These are phyloP conservation scores for Mareca penelope DNA, from an alignment of 2,797 vertebrate genomes.

Conservation along the genomic window DNA sequence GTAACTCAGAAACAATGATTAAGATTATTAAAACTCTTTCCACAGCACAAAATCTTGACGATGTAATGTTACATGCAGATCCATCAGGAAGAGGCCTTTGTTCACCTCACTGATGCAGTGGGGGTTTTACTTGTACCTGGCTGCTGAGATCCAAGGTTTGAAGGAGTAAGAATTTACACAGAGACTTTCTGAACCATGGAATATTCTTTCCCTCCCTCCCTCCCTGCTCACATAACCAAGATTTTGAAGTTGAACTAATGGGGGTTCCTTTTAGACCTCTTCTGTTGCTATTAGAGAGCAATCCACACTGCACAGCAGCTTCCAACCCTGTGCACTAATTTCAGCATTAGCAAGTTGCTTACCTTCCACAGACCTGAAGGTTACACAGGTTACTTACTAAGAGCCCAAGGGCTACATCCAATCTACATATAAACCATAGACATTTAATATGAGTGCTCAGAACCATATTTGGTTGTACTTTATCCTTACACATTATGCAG, in stretches of 20 bases:
- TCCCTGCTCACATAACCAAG: rapidly evolving
- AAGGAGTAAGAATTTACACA: not conserved
- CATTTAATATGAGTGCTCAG: not conserved
- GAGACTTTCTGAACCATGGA: not conserved
- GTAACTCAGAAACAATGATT: constrained; percentile 53
- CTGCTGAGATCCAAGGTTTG: not conserved
- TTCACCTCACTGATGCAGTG: not conserved
- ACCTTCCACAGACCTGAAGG: not conserved
- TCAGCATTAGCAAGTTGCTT: not conserved
- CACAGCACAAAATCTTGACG: not conserved
- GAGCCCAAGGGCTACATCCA: not conserved
- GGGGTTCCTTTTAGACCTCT: not conserved
- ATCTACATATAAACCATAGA: not conserved
- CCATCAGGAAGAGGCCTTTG: not conserved
- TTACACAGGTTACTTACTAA: not conserved
- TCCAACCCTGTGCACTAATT: not conserved
- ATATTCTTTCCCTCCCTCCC: not conserved
- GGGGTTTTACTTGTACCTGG: not conserved
- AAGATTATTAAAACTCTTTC: constrained; percentile 42
- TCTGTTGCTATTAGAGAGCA: not conserved
- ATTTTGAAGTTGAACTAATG: not conserved
- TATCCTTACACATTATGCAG: not conserved
- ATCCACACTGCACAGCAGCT: not conserved
- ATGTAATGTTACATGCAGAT: not conserved
- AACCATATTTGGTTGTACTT: not conserved